phyloP scores from a whole-genome alignment of 2,888 invertebrate species.

The Himalopsyche tibetana region DNA sequence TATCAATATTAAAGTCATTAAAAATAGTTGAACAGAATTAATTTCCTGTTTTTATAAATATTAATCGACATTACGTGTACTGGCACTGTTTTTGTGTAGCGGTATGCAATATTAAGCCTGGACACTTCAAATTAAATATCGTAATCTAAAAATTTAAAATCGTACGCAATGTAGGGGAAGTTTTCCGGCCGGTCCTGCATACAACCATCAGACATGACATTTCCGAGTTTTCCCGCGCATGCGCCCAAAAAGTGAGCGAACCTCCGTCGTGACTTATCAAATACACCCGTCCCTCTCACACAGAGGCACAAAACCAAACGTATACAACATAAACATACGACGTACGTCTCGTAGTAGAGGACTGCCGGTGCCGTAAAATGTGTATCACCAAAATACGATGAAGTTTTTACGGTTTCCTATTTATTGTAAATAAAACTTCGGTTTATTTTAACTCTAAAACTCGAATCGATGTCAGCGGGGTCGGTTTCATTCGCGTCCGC shows the following conservation, averaged over 20 bases:
- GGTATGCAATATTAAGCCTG: too few species aligned
- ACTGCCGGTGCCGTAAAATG: slow-evolving; percentile 47
- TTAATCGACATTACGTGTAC: too few species aligned
- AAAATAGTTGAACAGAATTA: too few species aligned
- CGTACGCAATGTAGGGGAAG: too few species aligned
- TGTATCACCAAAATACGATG: slow-evolving; percentile 45
- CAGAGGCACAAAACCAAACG: slow-evolving; percentile 46
- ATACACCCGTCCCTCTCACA: slow-evolving; percentile 37
- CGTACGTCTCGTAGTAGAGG: slow-evolving; percentile 42
- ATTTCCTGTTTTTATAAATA: too few species aligned
- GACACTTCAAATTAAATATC: too few species aligned
- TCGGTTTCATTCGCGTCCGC: slow-evolving; percentile 19
- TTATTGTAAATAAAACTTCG: slow-evolving; percentile 42
- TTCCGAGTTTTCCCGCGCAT: slow-evolving; percentile 49
- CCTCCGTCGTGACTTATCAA: not conserved
- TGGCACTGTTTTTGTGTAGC: too few species aligned
- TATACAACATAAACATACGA: slow-evolving; percentile 44
- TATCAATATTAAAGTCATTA: too few species aligned
- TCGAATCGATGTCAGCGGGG: slow-evolving; percentile 47
- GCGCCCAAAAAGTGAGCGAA: slow-evolving; percentile 47
- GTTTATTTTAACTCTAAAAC: slow-evolving; percentile 44
- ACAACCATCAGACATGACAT: slow-evolving; percentile 36
- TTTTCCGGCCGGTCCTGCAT: slow-evolving; percentile 22
- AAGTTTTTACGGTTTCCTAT: slow-evolving; percentile 52
- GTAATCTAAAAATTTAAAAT: too few species aligned